Evolutionary conservation across 2,113 vertebrate species (phyloP).

Genomic region (Dipodomys merriami): DNA sequence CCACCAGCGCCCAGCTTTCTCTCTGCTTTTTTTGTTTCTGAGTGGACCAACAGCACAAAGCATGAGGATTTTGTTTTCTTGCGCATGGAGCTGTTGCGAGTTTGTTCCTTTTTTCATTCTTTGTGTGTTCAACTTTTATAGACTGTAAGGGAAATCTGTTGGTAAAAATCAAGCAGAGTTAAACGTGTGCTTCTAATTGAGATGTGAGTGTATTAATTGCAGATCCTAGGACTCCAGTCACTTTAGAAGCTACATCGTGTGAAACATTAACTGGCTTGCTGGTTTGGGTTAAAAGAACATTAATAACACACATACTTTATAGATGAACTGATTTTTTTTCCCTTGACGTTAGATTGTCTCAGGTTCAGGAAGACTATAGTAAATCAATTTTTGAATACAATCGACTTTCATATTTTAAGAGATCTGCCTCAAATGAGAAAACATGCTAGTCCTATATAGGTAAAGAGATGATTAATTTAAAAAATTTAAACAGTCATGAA

Average conservation of each 20-base stretch:
- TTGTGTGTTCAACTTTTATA: constrained; percentile 54
- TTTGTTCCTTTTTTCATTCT: constrained; percentile 58
- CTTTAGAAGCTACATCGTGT: constrained; percentile 49
- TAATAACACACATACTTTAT: constrained; percentile 30
- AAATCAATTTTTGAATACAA: constrained; percentile 68
- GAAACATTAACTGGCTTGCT: not conserved
- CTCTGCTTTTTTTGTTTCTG: constrained; percentile 70
- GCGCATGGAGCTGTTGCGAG: constrained; percentile 66
- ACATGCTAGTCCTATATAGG: constrained; percentile 28
- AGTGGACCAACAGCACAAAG: constrained; percentile 85
- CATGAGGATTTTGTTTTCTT: constrained; percentile 74
- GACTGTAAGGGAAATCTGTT: constrained; percentile 28
- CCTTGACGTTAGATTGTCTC: constrained; percentile 68
- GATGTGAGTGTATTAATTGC: constrained; percentile 52
- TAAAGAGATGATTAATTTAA: constrained; percentile 70
- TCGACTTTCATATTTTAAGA: constrained; percentile 68
- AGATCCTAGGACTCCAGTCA: constrained; percentile 69
- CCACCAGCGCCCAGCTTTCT: constrained; percentile 38
- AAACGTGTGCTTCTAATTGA: constrained; percentile 38
- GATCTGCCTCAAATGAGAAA: constrained; percentile 72
- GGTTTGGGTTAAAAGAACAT: constrained; percentile 65
- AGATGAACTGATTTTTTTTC: constrained; percentile 17
- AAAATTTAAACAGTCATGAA: constrained; percentile 57
- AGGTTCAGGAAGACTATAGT: constrained; percentile 74
- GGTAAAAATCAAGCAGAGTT: constrained; percentile 43